Base-by-base conservation (phyloP, 2,888 invertebrate species). In the Cynaeus angustus region DNA sequence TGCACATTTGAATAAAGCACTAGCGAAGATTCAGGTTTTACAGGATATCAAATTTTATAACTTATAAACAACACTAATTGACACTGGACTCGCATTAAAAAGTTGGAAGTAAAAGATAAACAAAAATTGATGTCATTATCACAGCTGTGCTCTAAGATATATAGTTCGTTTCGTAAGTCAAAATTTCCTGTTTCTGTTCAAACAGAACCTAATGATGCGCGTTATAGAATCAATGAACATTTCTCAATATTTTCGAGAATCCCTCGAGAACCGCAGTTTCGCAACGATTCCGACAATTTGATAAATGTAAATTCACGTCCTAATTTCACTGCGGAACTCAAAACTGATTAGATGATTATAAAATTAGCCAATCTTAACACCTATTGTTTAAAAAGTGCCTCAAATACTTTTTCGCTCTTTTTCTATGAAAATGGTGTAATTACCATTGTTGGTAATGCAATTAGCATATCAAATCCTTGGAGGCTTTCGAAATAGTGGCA, bases 401-500 rank as follows among this genome's bases (percentile, higher is more conserved):
- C 56, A 56, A 41, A 56, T 21, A 3, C 21, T 21, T 21, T 56
- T 56, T 21, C 28, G 45, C 5, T 30, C 14, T 55, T 56, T 59
- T 59, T 12, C 13, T 10, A 59, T 38, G 45, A 59, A 59, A 59
- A 59, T 12, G 46, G 14, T 28, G 59, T 45, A 59, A 59, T 59
- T 59, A 45, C 13, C 45, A 59, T 59, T 59, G 59, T 59, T 59
- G 43, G 21, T 26, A 28, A 14, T 4, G 59, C 14, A 46, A 46
- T 59, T 59, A 59, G 30, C 59, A 59, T 59, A 59, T 45, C 30
- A 13, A 14, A 45, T 45, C 59, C 59, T 59, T 59, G 59, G 45
- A 10, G 56, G 21, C 8, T 56, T 56, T 56, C 37, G 56, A 56
- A 56, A 56, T 26, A 8, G 56, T n/a, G 37, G 43, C 56, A 33